Evolutionary conservation across 2,113 vertebrate genomes (phyloP).

Genomic region (Nicator chloris): DNA sequence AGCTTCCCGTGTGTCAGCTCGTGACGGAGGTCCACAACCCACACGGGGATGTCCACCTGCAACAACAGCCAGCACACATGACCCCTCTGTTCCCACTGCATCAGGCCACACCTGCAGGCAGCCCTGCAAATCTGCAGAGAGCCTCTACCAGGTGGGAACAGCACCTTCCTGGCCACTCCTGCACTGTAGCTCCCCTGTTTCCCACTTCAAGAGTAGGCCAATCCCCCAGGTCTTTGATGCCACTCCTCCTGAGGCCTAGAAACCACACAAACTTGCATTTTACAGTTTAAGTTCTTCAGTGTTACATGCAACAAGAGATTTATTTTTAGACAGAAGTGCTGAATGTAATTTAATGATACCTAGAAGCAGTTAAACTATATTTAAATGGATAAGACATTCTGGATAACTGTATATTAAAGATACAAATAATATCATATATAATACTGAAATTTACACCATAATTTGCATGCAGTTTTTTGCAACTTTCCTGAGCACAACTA

Average conservation of each 20-base stretch:
- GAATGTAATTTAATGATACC: background rate
- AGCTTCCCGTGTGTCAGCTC: conserved; percentile 89
- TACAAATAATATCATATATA: background rate
- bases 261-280: background rate
- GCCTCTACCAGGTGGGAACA: background rate
- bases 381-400: background rate
- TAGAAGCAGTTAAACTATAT: background rate
- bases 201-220: background rate
- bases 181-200: rapidly evolving
- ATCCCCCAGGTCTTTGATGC: background rate
- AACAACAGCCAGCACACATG: background rate
- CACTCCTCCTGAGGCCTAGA: background rate
- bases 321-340: background rate
- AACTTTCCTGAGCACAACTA: background rate
- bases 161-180: background rate
- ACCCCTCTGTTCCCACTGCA: background rate
- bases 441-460: background rate
- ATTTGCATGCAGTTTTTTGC: background rate
- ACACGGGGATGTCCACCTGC: conserved; percentile 88
- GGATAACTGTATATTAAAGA: background rate
- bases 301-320: background rate
- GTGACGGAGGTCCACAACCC: conserved; percentile 92
- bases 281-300: background rate
- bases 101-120: rapidly evolving
- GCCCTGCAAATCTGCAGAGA: background rate